These are phyloP conservation scores for Periparus ater DNA, from an alignment of 2,797 vertebrate genomes.

Conservation along the genomic window DNA sequence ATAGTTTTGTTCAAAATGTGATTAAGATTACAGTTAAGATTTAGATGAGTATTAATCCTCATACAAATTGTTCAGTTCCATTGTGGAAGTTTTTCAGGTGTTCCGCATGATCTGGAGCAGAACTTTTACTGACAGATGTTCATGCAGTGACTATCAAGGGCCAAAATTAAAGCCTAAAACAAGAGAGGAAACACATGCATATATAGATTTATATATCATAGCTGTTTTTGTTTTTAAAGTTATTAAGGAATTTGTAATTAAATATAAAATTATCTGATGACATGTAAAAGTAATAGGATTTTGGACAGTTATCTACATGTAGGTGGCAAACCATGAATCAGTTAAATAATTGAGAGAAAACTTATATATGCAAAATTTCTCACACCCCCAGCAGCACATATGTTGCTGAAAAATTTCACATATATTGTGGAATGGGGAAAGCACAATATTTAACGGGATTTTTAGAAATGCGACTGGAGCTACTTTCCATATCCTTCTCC, in stretches of 20 bases:
- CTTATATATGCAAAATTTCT: background rate
- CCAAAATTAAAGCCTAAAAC: background rate
- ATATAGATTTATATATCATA: background rate
- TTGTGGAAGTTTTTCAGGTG: background rate
- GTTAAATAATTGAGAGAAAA: background rate
- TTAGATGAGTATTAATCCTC: constrained; percentile 15
- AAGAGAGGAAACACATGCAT: background rate
- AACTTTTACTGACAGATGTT: constrained; percentile 4
- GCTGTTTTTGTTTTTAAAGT: background rate
- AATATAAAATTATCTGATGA: background rate
- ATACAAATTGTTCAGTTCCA: background rate
- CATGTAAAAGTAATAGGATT: background rate
- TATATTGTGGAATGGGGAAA: background rate
- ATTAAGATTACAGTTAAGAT: constrained; percentile 28
- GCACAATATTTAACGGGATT: background rate
- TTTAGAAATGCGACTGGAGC: background rate
- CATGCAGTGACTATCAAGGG: background rate
- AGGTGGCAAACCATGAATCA: constrained; percentile 8
- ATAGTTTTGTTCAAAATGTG: background rate
- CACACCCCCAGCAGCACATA: background rate
- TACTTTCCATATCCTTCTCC: background rate
- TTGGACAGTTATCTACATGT: background rate
- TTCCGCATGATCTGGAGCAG: constrained; percentile 23
- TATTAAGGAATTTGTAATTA: background rate
- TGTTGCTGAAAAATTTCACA: background rate